A percentile compares a stretch with the other conserved stretches of the same genome.
phyloP scores from a whole-genome alignment of 2,797 vertebrate species.

The Hippoglossus hippoglossus region DNA sequence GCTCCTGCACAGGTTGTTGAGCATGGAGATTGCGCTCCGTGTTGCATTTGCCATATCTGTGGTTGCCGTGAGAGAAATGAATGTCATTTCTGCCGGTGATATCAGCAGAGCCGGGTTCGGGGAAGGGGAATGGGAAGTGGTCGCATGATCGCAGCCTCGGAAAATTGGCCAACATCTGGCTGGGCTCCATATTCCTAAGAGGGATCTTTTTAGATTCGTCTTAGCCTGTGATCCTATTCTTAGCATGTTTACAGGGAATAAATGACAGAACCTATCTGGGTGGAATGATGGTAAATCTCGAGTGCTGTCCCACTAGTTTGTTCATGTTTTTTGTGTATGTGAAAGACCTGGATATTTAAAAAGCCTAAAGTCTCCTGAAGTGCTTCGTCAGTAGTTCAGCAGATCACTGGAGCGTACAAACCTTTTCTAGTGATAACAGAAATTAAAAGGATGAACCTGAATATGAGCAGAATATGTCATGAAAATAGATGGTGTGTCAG shows the following conservation, averaged over 20 bases:
- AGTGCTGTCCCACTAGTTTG: no score
- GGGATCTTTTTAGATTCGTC: neutral
- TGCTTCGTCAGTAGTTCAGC: no score
- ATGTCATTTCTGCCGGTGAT: constrained; percentile 18
- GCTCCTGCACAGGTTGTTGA: constrained; percentile 45
- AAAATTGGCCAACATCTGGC: neutral
- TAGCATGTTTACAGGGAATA: neutral
- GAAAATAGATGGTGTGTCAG: no score
- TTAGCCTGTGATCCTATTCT: no score
- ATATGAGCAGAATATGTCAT: no score
- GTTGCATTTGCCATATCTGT: constrained; percentile 23
- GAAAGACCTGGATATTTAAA: no score
- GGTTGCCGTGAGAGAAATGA: constrained; percentile 16
- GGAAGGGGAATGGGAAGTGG: constrained; percentile 11
- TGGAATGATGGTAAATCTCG: no score
- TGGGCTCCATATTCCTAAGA: constrained; percentile 12
- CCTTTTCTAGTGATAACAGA: no score
- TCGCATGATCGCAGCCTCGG: constrained; percentile 22
- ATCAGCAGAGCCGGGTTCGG: neutral
- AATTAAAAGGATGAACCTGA: no score
- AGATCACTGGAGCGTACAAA: no score
- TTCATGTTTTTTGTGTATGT: no score
- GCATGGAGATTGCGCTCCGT: constrained; percentile 44
- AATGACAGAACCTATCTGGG: neutral
- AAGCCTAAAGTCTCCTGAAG: no score